These are phyloP conservation scores for Oscheius myriophilus DNA, from an alignment of 2,888 invertebrate species.

Conservation along the genomic window DNA sequence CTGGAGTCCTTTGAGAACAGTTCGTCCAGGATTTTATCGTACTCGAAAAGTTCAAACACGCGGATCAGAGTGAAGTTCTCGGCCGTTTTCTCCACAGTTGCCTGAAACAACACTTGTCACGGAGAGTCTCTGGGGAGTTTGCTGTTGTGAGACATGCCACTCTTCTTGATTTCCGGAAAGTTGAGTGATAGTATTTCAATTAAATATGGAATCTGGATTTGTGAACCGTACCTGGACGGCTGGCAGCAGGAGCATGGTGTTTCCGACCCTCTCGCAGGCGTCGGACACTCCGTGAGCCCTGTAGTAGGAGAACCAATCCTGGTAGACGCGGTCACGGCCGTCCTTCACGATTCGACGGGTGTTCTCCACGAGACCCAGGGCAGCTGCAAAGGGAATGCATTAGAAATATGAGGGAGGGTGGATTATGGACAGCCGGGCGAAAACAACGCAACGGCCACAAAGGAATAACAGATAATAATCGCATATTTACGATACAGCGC, in stretches of 20 bases:
- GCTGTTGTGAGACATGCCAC: not conserved
- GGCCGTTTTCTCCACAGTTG: constrained; percentile 42
- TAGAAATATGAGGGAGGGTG: not conserved
- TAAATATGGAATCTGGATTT: not conserved
- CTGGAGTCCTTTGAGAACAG: constrained; percentile 19
- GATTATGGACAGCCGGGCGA: not conserved
- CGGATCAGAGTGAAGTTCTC: constrained; percentile 62
- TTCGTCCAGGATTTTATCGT: constrained; percentile 63
- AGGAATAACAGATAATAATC: not conserved
- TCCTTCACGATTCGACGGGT: constrained; percentile 37
- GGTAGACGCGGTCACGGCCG: constrained; percentile 43
- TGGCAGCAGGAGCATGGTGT: constrained; percentile 57
- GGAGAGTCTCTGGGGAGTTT: not conserved
- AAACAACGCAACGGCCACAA: not conserved
- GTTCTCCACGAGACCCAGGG: constrained; percentile 32
- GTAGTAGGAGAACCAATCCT: constrained; percentile 63
- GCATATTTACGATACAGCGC: too few relatives aligned
- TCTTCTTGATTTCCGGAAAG: not conserved
- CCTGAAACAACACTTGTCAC: constrained; percentile 32
- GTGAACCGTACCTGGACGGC: constrained; percentile 38
- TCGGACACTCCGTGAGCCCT: constrained; percentile 43
- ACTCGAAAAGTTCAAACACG: constrained; percentile 60
- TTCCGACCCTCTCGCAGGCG: constrained; percentile 58
- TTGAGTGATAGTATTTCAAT: not conserved
- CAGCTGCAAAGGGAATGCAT: constrained; percentile 32